A percentile compares a stretch with the other conserved stretches of the same genome.
Evolutionary conservation across 2,797 vertebrate species (phyloP).

Genomic region (Salmo trutta): DNA sequence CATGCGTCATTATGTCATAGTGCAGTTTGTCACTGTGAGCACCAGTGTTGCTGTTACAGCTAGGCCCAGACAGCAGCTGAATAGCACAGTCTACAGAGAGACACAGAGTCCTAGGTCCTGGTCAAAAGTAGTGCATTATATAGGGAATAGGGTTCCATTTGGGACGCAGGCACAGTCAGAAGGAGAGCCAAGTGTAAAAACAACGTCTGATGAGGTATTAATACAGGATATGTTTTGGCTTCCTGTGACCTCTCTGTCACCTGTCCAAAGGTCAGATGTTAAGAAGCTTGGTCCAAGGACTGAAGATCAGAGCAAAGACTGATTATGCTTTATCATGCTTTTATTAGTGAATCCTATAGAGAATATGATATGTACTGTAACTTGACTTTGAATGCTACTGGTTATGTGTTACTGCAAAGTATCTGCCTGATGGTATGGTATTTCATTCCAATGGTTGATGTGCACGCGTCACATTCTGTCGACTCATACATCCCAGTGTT

Average conservation of each 20-base stretch:
- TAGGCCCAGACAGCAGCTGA: slow-evolving; percentile 19
- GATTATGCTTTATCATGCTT: not conserved
- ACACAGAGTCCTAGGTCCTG: too few relatives aligned
- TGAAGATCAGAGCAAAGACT: slow-evolving; percentile 1
- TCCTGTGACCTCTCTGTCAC: slow-evolving; percentile 36
- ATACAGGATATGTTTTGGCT: slow-evolving; percentile 50
- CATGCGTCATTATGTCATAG: slow-evolving; percentile 25
- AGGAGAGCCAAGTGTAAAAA: slow-evolving; percentile 28
- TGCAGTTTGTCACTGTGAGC: slow-evolving; percentile 27
- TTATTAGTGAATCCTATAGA: not conserved
- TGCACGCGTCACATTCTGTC: not conserved
- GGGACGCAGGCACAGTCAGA: slow-evolving; percentile 8
- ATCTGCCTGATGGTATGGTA: not conserved
- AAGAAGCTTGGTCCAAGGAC: slow-evolving; percentile 25
- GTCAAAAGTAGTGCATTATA: too few relatives aligned
- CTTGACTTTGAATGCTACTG: not conserved
- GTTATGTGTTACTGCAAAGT: not conserved
- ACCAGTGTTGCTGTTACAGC: slow-evolving; percentile 10
- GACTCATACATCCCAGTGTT: not conserved
- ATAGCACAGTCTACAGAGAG: slow-evolving; percentile 5
- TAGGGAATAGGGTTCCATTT: not conserved
- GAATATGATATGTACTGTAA: not conserved
- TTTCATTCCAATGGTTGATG: not conserved
- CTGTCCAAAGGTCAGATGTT: slow-evolving; percentile 43
- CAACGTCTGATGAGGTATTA: slow-evolving; percentile 24